Base-by-base conservation (phyloP, 2,113 vertebrate genomes). In the Echinops telfairi region DNA sequence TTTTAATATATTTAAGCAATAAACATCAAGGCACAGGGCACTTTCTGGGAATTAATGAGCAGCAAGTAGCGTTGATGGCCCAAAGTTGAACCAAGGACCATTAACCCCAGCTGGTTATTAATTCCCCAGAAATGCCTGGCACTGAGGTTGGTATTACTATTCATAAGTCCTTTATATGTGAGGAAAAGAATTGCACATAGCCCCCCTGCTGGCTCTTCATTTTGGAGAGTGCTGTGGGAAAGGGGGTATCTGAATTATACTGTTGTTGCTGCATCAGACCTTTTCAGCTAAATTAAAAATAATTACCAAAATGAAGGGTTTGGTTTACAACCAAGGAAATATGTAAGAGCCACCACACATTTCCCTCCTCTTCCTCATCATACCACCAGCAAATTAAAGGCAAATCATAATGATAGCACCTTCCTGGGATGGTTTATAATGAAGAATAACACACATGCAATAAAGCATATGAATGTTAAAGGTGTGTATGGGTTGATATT, bases 1-100 rank as follows among this genome's bases (percentile, higher is more conserved):
- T 97, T 98, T 97, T 98, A 97, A 97, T 96, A 92, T 96, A 97
- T 98, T 97, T 98, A 97, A 97, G 96, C 94, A 97, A 93, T 97
- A 98, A 97, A 93, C 96, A 97, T 96, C 92, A 97, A 97, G 87
- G 91, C 92, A 97, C 83, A 93, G 89, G 92, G 95, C 73, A 96
- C 97, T 98, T 97, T 96, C 96, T 98, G 93, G 93, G 97, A 98
- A 97, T 98, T 98, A 98, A 98, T 97, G 97, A 97, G 96, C 97
- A 95, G 95, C 96, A 97, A 94, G 85, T 97, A 97, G 93, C 94
- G 92, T 81, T 97, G 97, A 97, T 97, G 96, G 97, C 86, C 95
- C 97, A 97, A 77, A 9, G 17, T 97, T 88, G 95, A 97, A 97
- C 96, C 85, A 90, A 98, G 97, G 96, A 87, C 96, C 81, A 93